Base-by-base conservation (phyloP, 2,888 invertebrate genomes). In the Ophion ventricosus region DNA sequence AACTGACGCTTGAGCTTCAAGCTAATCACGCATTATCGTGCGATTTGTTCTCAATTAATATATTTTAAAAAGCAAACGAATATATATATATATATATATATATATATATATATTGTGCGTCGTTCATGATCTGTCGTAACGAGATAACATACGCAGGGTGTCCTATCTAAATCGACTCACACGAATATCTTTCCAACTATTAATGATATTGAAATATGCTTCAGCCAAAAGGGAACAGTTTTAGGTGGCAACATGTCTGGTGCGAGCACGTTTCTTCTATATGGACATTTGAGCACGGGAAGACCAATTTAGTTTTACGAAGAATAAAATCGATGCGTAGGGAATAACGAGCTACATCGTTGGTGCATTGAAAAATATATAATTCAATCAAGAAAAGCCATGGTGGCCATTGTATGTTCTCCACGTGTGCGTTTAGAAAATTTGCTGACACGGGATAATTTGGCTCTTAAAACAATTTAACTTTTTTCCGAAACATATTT, bases 1-100 rank as follows among this genome's bases (percentile, higher is more conserved):
- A 82, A 93, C 94, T 80, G 94, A 94, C 88, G 91, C 90, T 86
- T 92, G 91, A 69, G 90, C 87, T 88, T 81, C 80, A 85, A 87
- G 85, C 84, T 88, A 86, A 56, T 80, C 78, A 74, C 79, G 78
- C 73, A 73, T 57, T 20, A 61, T 56, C 66, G 49, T 77, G 73
- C 25, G 64, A 73, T 40, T 26, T 73, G 56, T 80, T 73, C 72
- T 80, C 56, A 66, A 59, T 61, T 76, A 66, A 57, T 66, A 40
- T 72, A 80, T 73, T 43, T 75, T 17, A 75, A 75, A 25, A 43
- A 64, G 66, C 87, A 89, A 90, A 88, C 88, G 88, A 88, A 89
- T 88, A 88, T 89, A 88, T 88, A 89, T 88, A 88, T 90, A 89
- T 57, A 57, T 20, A 57, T 57, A 54, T 54, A 14, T 56, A 91